Base-by-base conservation (phyloP, 2,888 invertebrate genomes). In the Agrilus biguttatus region DNA sequence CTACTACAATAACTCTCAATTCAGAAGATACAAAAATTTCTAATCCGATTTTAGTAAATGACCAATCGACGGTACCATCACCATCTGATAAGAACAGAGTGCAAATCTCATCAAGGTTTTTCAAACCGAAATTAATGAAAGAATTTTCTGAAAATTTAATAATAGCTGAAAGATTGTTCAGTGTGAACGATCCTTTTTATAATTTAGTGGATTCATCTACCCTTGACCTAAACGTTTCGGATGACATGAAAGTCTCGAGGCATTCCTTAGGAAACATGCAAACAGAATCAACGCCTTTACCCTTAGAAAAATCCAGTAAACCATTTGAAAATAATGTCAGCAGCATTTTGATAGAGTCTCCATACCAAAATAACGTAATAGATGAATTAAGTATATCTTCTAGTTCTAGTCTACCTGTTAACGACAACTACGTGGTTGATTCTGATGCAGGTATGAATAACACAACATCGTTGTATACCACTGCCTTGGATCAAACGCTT, bases 171-270 rank as follows among this genome's bases (percentile, higher is more conserved):
- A 42, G 59, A 53, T 41, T 46, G 8, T 46, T 47, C 4, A 47
- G 43, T 36, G 39, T 33, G 3, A 42, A 41, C 12, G 56, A 59
- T 35, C 46, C 53, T 21, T 45, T 49, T 44, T 40, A 41, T n/a
- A 38, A 43, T 35, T 40, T 48, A 12, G 53, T 53, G 12, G 73
- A 14, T 36, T 32, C 40, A 17, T 23, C 23, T 8, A 17, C 14
- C 37, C 38, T 72, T 44, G 75, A 75, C 47, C 76, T 74, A 0
- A 78, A 78, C 48, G 69, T 77, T 46, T 74, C 77, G 7, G 77
- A 77, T 56, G 77, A 78, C 53, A 65, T 78, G 45, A 78, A 78
- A 65, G 75, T 77, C 12, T 76, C 77, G 1, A 66, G 76, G 36
- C 74, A 73, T 55, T 70, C 76, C 7, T 70, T 75, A 46, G 77